Percentiles rank a stretch among this genome's conserved stretches.
Conservation (phyloP, 2,888 invertebrate species). For the Cataglyphis albicans region DNA sequence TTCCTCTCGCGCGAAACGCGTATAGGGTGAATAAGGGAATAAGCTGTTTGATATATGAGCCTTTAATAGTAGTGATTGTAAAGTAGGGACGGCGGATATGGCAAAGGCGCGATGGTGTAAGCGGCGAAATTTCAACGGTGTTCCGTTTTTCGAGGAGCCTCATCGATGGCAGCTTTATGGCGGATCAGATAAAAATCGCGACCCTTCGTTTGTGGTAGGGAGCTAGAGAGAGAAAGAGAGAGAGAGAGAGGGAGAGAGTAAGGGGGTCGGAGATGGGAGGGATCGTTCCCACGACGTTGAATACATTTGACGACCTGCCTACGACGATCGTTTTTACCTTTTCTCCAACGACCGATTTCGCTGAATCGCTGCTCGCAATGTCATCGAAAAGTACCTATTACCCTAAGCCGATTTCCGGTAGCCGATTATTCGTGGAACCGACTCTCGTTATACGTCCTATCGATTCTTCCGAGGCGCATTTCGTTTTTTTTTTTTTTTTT, state of each 20-base stretch:
- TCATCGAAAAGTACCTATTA: slow-evolving; percentile 59
- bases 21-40: slow-evolving; percentile 38
- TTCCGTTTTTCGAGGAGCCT: slow-evolving; percentile 54
- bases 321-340: slow-evolving; percentile 69
- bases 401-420: slow-evolving; percentile 56
- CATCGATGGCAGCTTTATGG: slow-evolving; percentile 76
- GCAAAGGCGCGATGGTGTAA: slow-evolving; percentile 54
- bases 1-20: slow-evolving; percentile 36
- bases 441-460: slow-evolving; percentile 44
- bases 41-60: slow-evolving; percentile 74
- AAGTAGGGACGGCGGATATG: slow-evolving; percentile 52
- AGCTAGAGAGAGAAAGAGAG: background rate
- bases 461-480: slow-evolving; percentile 22
- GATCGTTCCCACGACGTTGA: slow-evolving; percentile 65
- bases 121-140: slow-evolving; percentile 68
- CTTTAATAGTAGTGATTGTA: slow-evolving; percentile 75
- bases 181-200: slow-evolving; percentile 75
- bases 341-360: slow-evolving; percentile 63
- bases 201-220: slow-evolving; percentile 59
- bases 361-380: slow-evolving; percentile 54
- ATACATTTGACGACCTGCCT: slow-evolving; percentile 74
- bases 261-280: slow-evolving; percentile 25
- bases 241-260: background rate
- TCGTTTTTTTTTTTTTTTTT: background rate
- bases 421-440: slow-evolving; percentile 54